Evolutionary conservation across 2,113 vertebrate species (phyloP).

Genomic region (Atractosteus spatula): DNA sequence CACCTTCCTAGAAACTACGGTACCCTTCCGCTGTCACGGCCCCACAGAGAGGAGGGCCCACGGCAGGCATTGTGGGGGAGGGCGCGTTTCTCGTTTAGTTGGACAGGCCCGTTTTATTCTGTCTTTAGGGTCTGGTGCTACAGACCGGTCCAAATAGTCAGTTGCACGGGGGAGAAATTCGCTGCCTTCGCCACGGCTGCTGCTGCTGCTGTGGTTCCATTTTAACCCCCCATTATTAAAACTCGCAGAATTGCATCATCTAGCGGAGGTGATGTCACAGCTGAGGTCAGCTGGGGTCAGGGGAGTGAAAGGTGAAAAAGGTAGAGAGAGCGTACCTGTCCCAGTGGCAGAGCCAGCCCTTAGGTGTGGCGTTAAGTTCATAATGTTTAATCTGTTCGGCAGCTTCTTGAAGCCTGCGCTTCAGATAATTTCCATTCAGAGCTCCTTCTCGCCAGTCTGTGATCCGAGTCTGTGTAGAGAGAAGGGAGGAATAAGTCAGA

Average conservation of each 20-base stretch:
- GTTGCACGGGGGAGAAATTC: not conserved
- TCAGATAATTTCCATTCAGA: slow-evolving; percentile 95
- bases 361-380: slow-evolving; percentile 99
- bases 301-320: slow-evolving; percentile 96
- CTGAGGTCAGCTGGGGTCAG: slow-evolving; percentile 62
- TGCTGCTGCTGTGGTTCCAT: slow-evolving; percentile 13
- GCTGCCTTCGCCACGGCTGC: not conserved
- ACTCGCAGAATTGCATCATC: slow-evolving; percentile 59
- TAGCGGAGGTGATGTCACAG: slow-evolving; percentile 79
- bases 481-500: not conserved
- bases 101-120: slow-evolving; percentile 49
- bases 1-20: slow-evolving; percentile 64
- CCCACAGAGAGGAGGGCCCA: not conserved
- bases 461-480: slow-evolving; percentile 80
- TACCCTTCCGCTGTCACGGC: slow-evolving; percentile 61
- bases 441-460: slow-evolving; percentile 98
- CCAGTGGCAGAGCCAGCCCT: slow-evolving; percentile 99
- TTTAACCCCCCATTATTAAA: slow-evolving; percentile 55
- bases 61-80: not conserved
- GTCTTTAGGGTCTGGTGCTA: slow-evolving; percentile 15
- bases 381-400: slow-evolving; percentile 99
- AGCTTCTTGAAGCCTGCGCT: slow-evolving; percentile 96
- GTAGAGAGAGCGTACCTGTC: slow-evolving; percentile 99
- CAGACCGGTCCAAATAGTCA: slow-evolving; percentile 15
- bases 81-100: slow-evolving; percentile 33